These are phyloP conservation scores for Tethea ocularis DNA, from an alignment of 2,888 invertebrate species.

Conservation along the genomic window DNA sequence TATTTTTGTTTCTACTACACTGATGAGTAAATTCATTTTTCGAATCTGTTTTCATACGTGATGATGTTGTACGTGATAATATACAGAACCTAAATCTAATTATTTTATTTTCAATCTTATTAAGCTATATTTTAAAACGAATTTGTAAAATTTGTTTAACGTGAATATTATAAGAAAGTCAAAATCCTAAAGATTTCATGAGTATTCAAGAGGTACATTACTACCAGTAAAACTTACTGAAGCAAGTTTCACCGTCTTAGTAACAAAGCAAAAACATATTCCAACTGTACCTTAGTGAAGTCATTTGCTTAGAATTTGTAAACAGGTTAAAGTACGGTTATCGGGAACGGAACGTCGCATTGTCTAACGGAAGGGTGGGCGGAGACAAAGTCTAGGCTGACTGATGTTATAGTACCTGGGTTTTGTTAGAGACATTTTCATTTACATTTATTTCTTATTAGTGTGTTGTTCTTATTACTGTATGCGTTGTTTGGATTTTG, in stretches of 20 bases:
- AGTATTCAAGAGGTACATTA: not conserved
- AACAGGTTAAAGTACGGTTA: slow-evolving; percentile 2
- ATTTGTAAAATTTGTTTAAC: too few relatives aligned
- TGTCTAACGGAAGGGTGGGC: not conserved
- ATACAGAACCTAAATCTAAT: too few relatives aligned
- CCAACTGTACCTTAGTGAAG: not conserved
- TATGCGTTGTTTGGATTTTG: not conserved
- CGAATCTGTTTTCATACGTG: too few relatives aligned
- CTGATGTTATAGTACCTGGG: not conserved
- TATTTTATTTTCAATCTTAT: too few relatives aligned
- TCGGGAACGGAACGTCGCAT: not conserved
- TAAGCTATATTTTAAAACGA: too few relatives aligned
- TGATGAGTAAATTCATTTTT: not conserved
- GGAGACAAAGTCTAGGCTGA: not conserved
- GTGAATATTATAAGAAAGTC: too few relatives aligned
- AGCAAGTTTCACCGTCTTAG: not conserved
- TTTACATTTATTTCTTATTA: too few relatives aligned
- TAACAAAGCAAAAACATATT: not conserved
- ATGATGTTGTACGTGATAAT: too few relatives aligned
- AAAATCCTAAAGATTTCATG: too few relatives aligned
- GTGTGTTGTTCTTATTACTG: too few relatives aligned
- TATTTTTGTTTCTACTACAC: not conserved
- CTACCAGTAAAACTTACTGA: not conserved
- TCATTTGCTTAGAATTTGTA: slow-evolving; percentile 6
- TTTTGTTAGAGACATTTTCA: not conserved